Evolutionary conservation across 2,888 invertebrate genomes (phyloP).

Genomic region (Aleiodes leptofemur): DNA sequence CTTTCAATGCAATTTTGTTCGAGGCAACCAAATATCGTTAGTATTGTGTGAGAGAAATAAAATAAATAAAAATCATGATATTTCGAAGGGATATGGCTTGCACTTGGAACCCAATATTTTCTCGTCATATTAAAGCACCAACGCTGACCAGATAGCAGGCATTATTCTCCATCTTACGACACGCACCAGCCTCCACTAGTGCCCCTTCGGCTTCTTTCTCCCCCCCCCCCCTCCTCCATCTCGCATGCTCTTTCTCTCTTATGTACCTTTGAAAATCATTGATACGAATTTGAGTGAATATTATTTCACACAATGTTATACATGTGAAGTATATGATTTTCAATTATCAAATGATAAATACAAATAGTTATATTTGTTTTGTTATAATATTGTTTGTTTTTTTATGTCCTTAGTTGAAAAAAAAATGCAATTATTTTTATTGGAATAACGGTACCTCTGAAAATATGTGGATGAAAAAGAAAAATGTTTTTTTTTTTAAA

Average conservation of each 20-base stretch:
- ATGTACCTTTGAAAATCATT: slow-evolving; percentile 1
- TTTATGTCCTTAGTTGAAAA: slow-evolving; percentile 17
- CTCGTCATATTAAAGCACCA: slow-evolving; percentile 63
- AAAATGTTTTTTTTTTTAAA: slow-evolving; percentile 4
- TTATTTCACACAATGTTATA: not conserved
- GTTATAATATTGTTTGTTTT: slow-evolving; percentile 21
- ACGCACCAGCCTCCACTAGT: slow-evolving; percentile 44
- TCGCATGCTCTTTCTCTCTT: no score
- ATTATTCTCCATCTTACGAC: slow-evolving; percentile 63
- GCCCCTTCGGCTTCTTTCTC: slow-evolving; percentile 20
- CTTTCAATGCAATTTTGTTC: no score
- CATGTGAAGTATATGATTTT: slow-evolving; percentile 20
- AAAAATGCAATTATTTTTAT: not conserved
- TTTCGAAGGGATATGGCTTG: slow-evolving; percentile 42
- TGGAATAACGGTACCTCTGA: slow-evolving; percentile 28
- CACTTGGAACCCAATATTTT: slow-evolving; percentile 62
- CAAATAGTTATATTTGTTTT: slow-evolving; percentile 15
- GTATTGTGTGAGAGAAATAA: not conserved
- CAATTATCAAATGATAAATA: slow-evolving; percentile 25
- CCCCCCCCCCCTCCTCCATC: no score
- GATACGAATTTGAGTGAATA: slow-evolving; percentile 18
- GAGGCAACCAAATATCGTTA: not conserved
- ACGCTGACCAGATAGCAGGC: slow-evolving; percentile 56
- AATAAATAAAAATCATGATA: slow-evolving; percentile 1
- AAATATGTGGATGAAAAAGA: slow-evolving; percentile 24